Percentiles rank a stretch among this genome's conserved stretches.
These are phyloP conservation scores for Grammomys surdaster DNA, from an alignment of 2,113 vertebrate species.

Conservation along the genomic window DNA sequence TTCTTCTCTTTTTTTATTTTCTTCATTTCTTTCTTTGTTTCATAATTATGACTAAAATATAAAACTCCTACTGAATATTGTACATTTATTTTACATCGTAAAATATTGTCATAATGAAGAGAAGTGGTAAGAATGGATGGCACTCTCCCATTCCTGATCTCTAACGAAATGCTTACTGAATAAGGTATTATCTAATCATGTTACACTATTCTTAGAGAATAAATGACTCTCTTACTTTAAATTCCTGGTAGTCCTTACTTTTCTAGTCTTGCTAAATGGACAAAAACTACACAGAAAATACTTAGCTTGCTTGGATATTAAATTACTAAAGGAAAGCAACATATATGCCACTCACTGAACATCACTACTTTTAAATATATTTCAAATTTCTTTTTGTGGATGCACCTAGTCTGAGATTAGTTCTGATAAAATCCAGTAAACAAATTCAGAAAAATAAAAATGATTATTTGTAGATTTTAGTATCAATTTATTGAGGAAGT, in stretches of 20 bases:
- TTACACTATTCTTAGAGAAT: neutral
- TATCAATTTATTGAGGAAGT: neutral
- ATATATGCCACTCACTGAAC: rapidly evolving
- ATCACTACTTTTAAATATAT: neutral
- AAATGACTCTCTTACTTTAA: neutral
- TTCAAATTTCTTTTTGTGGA: neutral
- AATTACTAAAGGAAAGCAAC: neutral
- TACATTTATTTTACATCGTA: neutral
- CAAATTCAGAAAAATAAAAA: neutral
- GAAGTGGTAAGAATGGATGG: neutral
- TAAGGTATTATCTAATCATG: no score
- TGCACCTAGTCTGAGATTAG: neutral
- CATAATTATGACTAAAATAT: neutral
- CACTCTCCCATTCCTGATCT: neutral
- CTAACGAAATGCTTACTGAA: neutral
- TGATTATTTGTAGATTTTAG: neutral
- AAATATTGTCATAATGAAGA: neutral
- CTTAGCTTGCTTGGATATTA: neutral
- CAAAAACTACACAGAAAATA: neutral
- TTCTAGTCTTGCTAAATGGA: neutral
- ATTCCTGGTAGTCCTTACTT: neutral
- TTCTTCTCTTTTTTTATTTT: neutral
- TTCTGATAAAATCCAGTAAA: neutral
- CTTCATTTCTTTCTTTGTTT: neutral
- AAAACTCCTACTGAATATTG: neutral